These are phyloP conservation scores for Drosophila pachea DNA, from an alignment of 1,140 invertebrate species.

Conservation along the genomic window DNA sequence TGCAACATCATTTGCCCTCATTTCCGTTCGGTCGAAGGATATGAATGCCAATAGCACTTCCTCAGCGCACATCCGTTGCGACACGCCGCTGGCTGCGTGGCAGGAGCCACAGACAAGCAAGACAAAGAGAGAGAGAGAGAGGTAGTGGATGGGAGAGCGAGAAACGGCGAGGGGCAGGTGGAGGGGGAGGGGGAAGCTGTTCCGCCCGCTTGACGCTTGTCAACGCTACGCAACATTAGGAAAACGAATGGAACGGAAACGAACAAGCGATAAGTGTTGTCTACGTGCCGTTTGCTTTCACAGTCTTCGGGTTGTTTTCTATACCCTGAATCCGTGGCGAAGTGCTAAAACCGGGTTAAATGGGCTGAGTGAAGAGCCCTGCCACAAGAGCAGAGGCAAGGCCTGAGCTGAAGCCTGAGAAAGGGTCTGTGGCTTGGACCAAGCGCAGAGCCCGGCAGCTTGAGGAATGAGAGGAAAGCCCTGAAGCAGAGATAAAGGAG, in stretches of 20 bases:
- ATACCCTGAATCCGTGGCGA: not conserved
- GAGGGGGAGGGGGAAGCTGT: constrained; percentile 27
- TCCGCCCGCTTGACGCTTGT: constrained; percentile 58
- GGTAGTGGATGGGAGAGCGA: constrained; percentile 4
- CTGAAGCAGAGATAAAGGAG: too few relatives aligned
- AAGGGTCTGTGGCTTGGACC: too few relatives aligned
- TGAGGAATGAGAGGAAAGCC: too few relatives aligned
- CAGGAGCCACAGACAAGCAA: not conserved
- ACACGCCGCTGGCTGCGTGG: constrained; percentile 33
- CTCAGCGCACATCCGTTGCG: constrained; percentile 63
- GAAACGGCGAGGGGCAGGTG: not conserved
- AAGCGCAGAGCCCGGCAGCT: too few relatives aligned
- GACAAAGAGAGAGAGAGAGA: not conserved
- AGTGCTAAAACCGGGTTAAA: not conserved
- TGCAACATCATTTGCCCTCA: constrained; percentile 52
- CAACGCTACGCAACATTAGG: constrained; percentile 75
- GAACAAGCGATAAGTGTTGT: constrained; percentile 76
- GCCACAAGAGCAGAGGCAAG: too few relatives aligned
- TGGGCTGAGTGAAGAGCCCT: not conserved
- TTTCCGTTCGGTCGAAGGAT: constrained; percentile 64
- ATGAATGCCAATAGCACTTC: constrained; percentile 72
- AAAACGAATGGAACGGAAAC: constrained; percentile 77
- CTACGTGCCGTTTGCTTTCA: constrained; percentile 61
- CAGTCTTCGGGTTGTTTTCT: constrained; percentile 27
- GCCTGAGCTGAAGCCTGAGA: not conserved